Conservation (phyloP, 2,113 vertebrate genomes). For the Mastomys coucha region DNA sequence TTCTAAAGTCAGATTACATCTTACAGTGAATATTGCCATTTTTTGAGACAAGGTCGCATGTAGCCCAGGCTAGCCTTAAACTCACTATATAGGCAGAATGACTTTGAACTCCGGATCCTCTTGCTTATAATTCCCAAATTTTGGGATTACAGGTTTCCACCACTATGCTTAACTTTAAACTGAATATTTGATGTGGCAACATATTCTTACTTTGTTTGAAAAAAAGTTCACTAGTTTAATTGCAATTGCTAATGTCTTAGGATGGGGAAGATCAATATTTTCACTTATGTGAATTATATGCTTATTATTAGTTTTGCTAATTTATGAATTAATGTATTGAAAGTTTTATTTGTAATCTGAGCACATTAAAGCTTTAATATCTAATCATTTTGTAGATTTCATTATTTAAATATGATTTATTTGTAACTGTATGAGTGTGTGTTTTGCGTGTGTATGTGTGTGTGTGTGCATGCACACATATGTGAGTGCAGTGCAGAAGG, state of each 20-base stretch:
- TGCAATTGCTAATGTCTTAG: background rate
- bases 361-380: background rate
- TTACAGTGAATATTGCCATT: background rate
- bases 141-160: background rate
- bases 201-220: slow-evolving; percentile 35
- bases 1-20: slow-evolving; percentile 10
- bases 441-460: too few species aligned
- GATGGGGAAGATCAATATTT: background rate
- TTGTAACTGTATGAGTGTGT: background rate
- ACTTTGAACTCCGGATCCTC: background rate
- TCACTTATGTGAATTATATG: slow-evolving; percentile 2
- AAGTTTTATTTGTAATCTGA: slow-evolving; percentile 40
- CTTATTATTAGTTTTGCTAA: background rate
- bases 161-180: background rate
- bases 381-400: background rate
- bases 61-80: background rate
- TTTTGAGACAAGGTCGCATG: background rate
- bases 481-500: background rate
- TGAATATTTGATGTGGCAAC: background rate
- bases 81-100: background rate
- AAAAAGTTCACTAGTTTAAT: slow-evolving; percentile 8
- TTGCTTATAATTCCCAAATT: background rate
- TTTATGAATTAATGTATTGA: slow-evolving; percentile 6
- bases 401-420: background rate
- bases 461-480: background rate